Evolutionary conservation across 2,888 invertebrate genomes (phyloP), one percentile per base, ranked within the genome.

Genomic region (Spicauda simplicius): DNA sequence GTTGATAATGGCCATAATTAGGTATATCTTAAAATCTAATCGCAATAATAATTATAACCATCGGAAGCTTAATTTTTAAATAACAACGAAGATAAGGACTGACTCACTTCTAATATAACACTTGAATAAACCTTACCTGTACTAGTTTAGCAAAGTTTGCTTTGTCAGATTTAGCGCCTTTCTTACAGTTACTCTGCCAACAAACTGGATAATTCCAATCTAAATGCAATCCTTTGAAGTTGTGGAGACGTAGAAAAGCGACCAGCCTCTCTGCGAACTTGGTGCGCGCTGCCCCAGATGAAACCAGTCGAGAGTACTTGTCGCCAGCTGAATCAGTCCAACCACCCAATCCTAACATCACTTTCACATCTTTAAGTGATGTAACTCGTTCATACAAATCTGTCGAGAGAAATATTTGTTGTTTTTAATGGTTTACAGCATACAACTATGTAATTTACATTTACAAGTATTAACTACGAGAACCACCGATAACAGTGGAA

Each of bases 141-240:
- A 97, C 87, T 18, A 98, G 93, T 82, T 95, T 96, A 0, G 96
- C 96, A 73, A 96, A 97, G 79, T 97, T 97, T 0, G 95, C 94
- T 77, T 95, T 96, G 80, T 98, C 98, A 19, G 95, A 95, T 0
- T 94, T 94, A 0, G 97, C 96, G 0, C 98, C 98, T 76, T 96
- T 96, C 54, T 95, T 95, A 82, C 98, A 98, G 81, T 97, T 96
- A 74, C 97, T 97, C 82, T 98, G 98, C 97, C 98, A 98, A 78
- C 98, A 98, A 70, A 96, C 96, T 0, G 98, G 98, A 82, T 98
- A 98, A 81, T 98, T 98, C 98, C 98, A 99, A 78, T 98, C 98
- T 25, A 99, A 83, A 77, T 98, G 98, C 0, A 99, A 88, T 5
- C 99, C 99, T 72, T 96, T 95, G 81, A 99, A 98, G 53, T 96